Evolutionary conservation across 2,797 vertebrate genomes (phyloP).

Genomic region (Ctenosaura bakeri): DNA sequence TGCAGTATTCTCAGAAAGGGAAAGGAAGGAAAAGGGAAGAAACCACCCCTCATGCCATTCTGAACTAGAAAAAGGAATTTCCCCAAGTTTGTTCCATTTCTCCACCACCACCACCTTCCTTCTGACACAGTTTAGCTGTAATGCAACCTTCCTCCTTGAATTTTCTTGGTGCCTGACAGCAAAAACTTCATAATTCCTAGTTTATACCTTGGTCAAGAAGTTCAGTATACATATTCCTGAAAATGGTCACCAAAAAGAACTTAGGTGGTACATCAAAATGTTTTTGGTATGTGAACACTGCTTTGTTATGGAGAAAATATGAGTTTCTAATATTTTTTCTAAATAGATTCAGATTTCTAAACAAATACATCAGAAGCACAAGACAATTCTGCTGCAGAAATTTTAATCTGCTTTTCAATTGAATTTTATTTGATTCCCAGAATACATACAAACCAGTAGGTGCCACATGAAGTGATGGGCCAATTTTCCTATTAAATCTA

Average conservation of each 20-base stretch:
- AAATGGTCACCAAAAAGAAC: background rate
- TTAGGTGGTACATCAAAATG: background rate
- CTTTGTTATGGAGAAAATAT: background rate
- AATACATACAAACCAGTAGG: background rate
- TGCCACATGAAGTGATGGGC: too few relatives aligned
- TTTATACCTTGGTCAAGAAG: background rate
- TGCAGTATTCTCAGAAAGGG: background rate
- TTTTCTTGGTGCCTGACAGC: background rate
- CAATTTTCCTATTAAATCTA: background rate
- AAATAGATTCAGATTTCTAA: background rate
- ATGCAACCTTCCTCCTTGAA: background rate
- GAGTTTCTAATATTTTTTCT: background rate
- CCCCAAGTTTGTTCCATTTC: background rate
- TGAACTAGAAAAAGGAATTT: background rate
- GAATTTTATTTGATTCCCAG: background rate
- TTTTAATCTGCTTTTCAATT: background rate
- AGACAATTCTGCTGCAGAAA: background rate
- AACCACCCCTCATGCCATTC: background rate
- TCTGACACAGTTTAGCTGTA: background rate
- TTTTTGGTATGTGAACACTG: background rate
- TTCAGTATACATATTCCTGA: background rate
- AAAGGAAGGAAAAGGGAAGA: background rate
- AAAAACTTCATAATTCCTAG: background rate
- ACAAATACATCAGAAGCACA: background rate
- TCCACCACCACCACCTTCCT: background rate